Percentiles rank a stretch among this genome's conserved stretches.
Evolutionary conservation across 92 coral and sea anemone species (phyloP).

Genomic region (Nematostella vectensis): DNA sequence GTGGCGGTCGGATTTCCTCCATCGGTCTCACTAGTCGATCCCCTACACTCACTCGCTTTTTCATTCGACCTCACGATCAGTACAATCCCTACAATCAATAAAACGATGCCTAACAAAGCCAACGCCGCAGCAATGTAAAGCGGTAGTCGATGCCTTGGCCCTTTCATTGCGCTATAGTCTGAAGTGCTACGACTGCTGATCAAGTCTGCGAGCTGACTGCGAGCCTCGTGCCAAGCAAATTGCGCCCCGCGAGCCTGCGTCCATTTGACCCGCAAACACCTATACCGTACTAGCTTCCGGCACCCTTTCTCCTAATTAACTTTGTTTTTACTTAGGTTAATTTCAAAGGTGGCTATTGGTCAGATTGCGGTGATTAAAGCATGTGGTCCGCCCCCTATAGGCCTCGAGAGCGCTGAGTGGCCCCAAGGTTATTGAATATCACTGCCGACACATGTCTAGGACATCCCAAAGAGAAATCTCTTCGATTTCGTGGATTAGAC

Average conservation of each 20-base stretch:
- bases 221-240: neutral
- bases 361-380: too few relatives aligned
- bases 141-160: neutral
- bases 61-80: constrained; percentile 22
- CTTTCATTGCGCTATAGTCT: neutral
- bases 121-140: constrained; percentile 12
- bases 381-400: neutral
- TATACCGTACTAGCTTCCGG: neutral
- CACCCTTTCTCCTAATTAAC: neutral
- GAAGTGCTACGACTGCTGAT: neutral
- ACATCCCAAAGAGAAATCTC: too few relatives aligned
- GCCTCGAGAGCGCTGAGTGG: neutral
- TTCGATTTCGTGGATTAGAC: too few relatives aligned
- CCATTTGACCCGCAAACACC: neutral
- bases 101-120: constrained; percentile 20
- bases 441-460: neutral
- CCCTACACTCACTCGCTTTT: neutral
- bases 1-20: neutral
- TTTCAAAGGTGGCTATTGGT: too few relatives aligned
- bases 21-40: neutral
- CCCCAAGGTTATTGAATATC: too few relatives aligned
- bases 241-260: neutral
- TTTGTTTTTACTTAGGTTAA: neutral
- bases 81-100: constrained; percentile 51
- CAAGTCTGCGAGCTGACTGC: neutral